These are phyloP conservation scores for Etia nguti DNA, from an alignment of 2,113 vertebrate genomes.

Conservation along the genomic window DNA sequence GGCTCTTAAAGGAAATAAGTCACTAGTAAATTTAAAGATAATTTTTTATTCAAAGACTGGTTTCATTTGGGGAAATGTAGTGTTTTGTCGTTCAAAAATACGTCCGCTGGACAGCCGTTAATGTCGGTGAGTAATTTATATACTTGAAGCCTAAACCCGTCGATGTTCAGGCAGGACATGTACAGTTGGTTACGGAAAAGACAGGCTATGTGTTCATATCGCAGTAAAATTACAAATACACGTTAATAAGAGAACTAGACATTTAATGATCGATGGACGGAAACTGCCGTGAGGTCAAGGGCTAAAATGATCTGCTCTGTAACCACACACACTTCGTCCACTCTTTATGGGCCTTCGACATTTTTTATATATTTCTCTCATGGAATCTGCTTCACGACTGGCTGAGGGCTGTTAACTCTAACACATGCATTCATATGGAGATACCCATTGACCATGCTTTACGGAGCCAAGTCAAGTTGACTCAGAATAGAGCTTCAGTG, in stretches of 20 bases:
- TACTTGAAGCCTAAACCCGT: neutral
- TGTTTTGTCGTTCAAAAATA: neutral
- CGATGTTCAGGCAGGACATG: neutral
- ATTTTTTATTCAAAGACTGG: neutral
- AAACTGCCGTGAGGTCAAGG: neutral
- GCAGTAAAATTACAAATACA: neutral
- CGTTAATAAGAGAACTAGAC: neutral
- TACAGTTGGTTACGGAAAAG: neutral
- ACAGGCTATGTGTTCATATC: neutral
- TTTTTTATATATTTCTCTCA: neutral
- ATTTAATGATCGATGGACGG: neutral
- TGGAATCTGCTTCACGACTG: neutral
- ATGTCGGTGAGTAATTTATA: neutral
- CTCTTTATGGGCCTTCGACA: neutral
- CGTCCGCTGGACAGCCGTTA: no score
- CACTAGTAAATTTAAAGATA: neutral
- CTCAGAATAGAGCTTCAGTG: neutral
- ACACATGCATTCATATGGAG: neutral
- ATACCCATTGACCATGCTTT: neutral
- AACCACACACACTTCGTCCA: neutral
- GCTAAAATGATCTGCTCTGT: neutral
- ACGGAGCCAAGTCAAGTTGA: neutral
- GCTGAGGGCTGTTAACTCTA: neutral
- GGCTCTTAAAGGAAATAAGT: constrained; percentile 22
- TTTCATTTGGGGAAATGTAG: neutral